Conservation (phyloP, 2,113 vertebrate species). For the Gadus macrocephalus region DNA sequence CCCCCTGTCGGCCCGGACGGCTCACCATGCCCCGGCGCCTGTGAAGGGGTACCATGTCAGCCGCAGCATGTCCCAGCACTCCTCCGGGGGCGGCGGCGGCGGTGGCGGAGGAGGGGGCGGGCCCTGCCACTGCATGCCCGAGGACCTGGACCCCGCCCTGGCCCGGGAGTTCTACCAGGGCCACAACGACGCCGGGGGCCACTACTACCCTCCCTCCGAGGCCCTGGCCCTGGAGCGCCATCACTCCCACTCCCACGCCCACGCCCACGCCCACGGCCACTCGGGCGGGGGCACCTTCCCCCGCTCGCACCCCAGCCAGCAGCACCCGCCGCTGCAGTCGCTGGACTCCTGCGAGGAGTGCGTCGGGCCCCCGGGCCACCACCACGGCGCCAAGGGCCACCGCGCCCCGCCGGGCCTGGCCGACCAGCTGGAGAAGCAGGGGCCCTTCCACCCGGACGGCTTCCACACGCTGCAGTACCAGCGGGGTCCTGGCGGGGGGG, state of each 20-base stretch:
- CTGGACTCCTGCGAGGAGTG: constrained; percentile 97
- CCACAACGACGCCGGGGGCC: constrained; percentile 79
- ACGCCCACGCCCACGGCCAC: constrained; percentile 35
- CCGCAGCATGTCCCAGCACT: constrained; percentile 87
- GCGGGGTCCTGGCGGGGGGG: constrained; percentile 72
- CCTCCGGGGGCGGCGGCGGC: constrained; percentile 60
- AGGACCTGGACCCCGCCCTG: constrained; percentile 73
- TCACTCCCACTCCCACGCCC: constrained; percentile 66
- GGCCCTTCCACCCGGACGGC: constrained; percentile 94
- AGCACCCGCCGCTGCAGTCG: constrained; percentile 75
- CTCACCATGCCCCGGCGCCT: constrained; percentile 80
- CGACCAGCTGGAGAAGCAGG: constrained; percentile 97
- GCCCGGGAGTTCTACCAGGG: constrained; percentile 80
- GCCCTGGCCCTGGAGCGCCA: constrained; percentile 75
- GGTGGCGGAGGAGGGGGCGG: constrained; percentile 44
- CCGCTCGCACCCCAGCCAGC: constrained; percentile 89
- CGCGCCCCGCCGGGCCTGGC: constrained; percentile 89
- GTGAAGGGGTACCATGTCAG: constrained; percentile 98
- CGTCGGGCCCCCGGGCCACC: constrained; percentile 69
- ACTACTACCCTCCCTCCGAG: constrained; percentile 83
- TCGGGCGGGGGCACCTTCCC: constrained; percentile 91
- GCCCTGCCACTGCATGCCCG: constrained; percentile 85
- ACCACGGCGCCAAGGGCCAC: constrained; percentile 82
- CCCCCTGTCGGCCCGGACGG: constrained; percentile 78
- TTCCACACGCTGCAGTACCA: constrained; percentile 98